Percentiles rank a stretch among this genome's conserved stretches.
Conservation (phyloP, 2,888 invertebrate genomes). For the Cordilura impudica region DNA sequence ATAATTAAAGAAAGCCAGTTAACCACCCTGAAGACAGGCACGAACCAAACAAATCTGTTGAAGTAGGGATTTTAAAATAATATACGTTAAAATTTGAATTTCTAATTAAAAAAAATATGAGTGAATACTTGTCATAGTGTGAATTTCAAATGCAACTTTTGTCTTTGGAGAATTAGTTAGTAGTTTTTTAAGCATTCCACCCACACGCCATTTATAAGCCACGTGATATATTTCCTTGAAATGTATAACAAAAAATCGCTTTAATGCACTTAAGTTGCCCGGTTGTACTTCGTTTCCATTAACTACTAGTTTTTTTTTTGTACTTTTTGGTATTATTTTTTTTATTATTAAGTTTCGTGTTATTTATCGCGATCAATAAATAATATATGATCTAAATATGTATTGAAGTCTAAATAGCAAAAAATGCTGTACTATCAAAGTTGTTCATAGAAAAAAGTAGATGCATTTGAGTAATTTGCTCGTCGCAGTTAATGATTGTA, state of each 20-base stretch:
- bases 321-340: conserved; percentile 38
- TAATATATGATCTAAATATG: conserved; percentile 73
- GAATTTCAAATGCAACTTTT: background rate
- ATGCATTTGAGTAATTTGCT: conserved; percentile 75
- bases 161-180: background rate
- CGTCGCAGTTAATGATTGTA: conserved; percentile 50
- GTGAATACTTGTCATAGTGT: background rate
- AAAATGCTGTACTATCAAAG: conserved; percentile 26
- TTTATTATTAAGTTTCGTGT: conserved; percentile 73
- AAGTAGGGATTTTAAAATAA: background rate
- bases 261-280: conserved; percentile 50
- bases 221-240: conserved; percentile 54
- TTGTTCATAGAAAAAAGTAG: conserved; percentile 59
- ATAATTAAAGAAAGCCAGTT: background rate
- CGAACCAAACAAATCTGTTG: conserved; percentile 41
- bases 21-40: conserved; percentile 28
- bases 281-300: background rate
- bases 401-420: conserved; percentile 47
- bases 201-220: conserved; percentile 43
- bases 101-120: background rate
- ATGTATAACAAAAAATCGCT: conserved; percentile 18
- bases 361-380: conserved; percentile 78
- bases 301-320: conserved; percentile 24
- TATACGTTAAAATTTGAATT: conserved; percentile 21
- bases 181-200: background rate